Evolutionary conservation across 2,888 invertebrate species (phyloP), one percentile per base, ranked within the genome.

Genomic region (Hemicrepidius hirtus): DNA sequence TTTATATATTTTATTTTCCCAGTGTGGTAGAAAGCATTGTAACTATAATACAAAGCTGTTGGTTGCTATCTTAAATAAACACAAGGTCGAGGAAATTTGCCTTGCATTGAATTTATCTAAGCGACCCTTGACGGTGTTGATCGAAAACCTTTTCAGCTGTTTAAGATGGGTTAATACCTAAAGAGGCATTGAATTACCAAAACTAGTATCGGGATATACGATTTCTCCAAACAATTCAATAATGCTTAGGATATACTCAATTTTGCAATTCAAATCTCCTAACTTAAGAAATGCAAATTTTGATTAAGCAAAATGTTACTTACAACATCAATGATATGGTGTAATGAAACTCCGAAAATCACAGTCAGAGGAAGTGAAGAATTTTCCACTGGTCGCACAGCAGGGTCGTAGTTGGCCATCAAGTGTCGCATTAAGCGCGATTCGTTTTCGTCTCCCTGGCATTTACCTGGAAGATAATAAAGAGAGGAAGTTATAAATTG

Each of bases 291-390:
- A n/a, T n/a, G n/a, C n/a, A n/a, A n/a, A n/a, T n/a, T n/a, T n/a
- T n/a, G n/a, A n/a, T 24, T 3, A 24, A 24, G 24, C 24, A 24
- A 24, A 28, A 32, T 60, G 1, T 49, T 76, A 90, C 92, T 91
- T 87, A 94, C 95, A 85, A 95, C 95, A 83, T 95, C 95, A 77
- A 95, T 95, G 76, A 95, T 95, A 81, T 95, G 95, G 86, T 95
- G 95, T 71, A 95, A 88, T 0, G 95, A 93, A 37, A 95, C 92
- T 1, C 95, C 95, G 82, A 95, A 95, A 70, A 93, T 92, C 80
- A 95, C 94, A 73, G 92, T 90, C 20, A 95, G 89, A 0, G 95
- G 93, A 72, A 91, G 89, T 0, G 93, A 91, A 41, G 94, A 93
- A 86, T 95, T 94, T 82, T 91, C 90, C 4, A 93, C 94, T 0